These are phyloP conservation scores for Psix sp. DNA, from an alignment of 1,140 invertebrate genomes.

Conservation along the genomic window DNA sequence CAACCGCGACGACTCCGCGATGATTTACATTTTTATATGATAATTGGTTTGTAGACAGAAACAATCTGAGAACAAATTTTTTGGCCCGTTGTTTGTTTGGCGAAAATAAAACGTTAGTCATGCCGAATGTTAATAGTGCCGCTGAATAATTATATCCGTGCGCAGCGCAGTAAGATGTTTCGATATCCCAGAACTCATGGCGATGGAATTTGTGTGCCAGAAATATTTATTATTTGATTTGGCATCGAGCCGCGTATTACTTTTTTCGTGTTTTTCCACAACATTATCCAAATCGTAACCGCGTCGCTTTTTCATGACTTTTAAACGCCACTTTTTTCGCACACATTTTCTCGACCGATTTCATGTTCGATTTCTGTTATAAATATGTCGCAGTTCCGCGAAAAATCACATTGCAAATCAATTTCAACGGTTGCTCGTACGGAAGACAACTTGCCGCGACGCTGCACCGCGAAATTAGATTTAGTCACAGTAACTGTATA, in stretches of 20 bases:
- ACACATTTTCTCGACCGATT: conserved; percentile 31
- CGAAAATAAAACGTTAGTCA: conserved; percentile 21
- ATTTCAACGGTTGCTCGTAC: conserved; percentile 49
- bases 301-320: conserved; percentile 33
- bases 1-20: not conserved
- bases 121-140: conserved; percentile 29
- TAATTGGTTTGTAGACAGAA: conserved; percentile 18
- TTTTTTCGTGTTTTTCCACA: conserved; percentile 45
- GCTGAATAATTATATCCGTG: conserved; percentile 31
- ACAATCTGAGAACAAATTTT: conserved; percentile 8
- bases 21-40: conserved; percentile 6
- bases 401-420: conserved; percentile 56
- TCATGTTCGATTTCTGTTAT: conserved; percentile 47
- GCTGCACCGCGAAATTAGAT: conserved; percentile 58
- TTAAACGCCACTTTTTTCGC: conserved; percentile 44
- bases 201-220: conserved; percentile 47
- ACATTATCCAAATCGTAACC: conserved; percentile 53
- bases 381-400: conserved; percentile 19
- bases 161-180: conserved; percentile 29
- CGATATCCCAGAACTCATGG: conserved; percentile 39
- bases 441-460: conserved; percentile 51
- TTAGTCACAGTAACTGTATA: conserved; percentile 51
- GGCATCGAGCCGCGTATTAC: conserved; percentile 32
- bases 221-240: conserved; percentile 53
- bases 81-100: too few relatives aligned